Evolutionary conservation across 2,797 vertebrate genomes (phyloP).

Genomic region (Muscicapa striata): DNA sequence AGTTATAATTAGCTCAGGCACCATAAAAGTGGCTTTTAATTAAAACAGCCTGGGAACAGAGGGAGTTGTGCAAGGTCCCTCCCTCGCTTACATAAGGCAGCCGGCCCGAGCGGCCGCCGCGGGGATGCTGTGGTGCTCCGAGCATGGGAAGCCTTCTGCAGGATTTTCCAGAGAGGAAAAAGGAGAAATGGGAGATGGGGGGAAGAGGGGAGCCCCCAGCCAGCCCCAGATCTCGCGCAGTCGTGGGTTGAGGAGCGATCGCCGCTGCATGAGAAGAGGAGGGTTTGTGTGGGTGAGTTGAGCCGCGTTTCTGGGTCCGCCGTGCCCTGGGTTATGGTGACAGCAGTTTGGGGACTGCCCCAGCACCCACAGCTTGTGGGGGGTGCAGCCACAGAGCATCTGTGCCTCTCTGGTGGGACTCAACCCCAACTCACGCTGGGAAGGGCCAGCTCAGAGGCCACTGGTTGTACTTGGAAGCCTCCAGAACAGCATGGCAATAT

Average conservation of each 20-base stretch:
- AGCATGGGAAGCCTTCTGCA: not conserved
- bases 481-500: accelerated
- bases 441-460: not conserved
- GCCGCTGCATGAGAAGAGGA: accelerated
- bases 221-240: accelerated
- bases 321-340: too few species aligned
- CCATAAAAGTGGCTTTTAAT: conserved; percentile 69
- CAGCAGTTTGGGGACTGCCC: not conserved
- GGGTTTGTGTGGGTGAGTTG: not conserved
- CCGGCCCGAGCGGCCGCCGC: accelerated
- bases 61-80: not conserved
- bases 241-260: accelerated
- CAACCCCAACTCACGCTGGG: accelerated
- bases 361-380: accelerated
- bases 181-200: not conserved
- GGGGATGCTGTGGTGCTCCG: accelerated
- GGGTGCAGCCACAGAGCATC: accelerated
- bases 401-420: accelerated
- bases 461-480: not conserved
- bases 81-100: not conserved
- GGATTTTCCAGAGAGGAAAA: not conserved
- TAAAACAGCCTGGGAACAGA: conserved; percentile 34
- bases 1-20: conserved; percentile 44
- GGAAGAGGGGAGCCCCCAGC: not conserved
- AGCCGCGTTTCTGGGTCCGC: accelerated